Evolutionary conservation across 2,888 invertebrate genomes (phyloP), one percentile per base, ranked within the genome.

Genomic region (Stegana nigrithorax): DNA sequence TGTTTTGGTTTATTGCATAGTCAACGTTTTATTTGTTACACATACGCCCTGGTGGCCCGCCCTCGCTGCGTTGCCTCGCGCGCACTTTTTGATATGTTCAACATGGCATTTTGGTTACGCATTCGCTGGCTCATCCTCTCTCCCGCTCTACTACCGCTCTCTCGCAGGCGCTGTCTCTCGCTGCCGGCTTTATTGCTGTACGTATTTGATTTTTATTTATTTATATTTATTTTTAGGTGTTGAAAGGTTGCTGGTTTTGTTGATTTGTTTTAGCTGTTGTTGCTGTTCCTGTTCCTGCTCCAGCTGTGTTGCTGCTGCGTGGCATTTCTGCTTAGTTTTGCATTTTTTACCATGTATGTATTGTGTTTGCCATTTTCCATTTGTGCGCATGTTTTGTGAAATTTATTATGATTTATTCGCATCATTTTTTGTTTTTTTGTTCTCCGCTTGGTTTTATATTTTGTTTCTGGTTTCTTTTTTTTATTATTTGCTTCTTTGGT

Each of bases 1-100:
- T 36, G 53, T 36, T 55, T 36, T 62, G 60, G 60, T 66, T 71
- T 73, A 73, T 72, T 71, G 66, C 73, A 57, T 59, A 67, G 68
- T 72, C 74, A 72, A 72, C 73, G 67, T 74, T 73, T 74, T 73
- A 74, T 73, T 74, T 66, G 73, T 69, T 67, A 53, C 51, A 42
- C 60, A 53, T 50, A 47, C 50, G 42, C 59, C 45, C 7, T 17
- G 45, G 62, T 68, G 67, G n/a, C n/a, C n/a, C n/a, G 47, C 55
- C 50, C 39, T 64, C 56, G 60, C 61, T 55, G 50, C 66, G 61
- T 26, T 6, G 39, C 12, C 47, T 23, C 25, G 17, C 59, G 27
- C 56, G 62, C 56, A 32, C 51, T 65, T 64, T 62, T 57, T 68
- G 66, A 62, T 68, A n/a, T n/a, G n/a, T n/a, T n/a, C n/a, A n/a